Base-by-base conservation (phyloP, 2,888 invertebrate genomes). In the Drosophila dives region DNA sequence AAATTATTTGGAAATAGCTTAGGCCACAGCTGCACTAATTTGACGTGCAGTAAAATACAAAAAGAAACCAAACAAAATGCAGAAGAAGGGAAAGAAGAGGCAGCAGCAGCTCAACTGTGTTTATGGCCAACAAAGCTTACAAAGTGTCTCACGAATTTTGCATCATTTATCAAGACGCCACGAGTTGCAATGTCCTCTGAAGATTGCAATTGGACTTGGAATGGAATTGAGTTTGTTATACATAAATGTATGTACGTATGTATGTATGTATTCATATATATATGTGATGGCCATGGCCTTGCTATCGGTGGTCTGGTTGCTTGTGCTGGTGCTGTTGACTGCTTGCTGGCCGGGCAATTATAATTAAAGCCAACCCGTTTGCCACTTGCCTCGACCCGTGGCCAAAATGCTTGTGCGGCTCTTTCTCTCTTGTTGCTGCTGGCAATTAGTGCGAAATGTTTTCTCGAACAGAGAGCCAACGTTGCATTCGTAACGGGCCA, bases 321-420 rank as follows among this genome's bases (percentile, higher is more conserved):
- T n/a, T 48, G n/a, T 12, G 10, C 17, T 53, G 29, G 3, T 17
- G 17, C 3, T 17, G 23, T 45, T 45, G 45, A 23, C 42, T 26
- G 32, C 17, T 48, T 42, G 56, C 68, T 66, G 59, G 70, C 56
- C 61, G 54, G 75, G 88, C 86, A 86, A 86, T 87, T 86, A 90
- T 88, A 90, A 86, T 90, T 88, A 90, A 86, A 75, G 80, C 75
- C 77, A 90, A 86, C 85, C 72, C 69, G 85, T 86, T 86, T 85
- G 63, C 80, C 64, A 63, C 62, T 68, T 20, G 15, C 50, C 20
- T n/a, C 61, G 59, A 74, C 62, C 68, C 70, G 81, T 84, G 81
- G 77, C 74, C 74, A 81, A 49, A 58, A 38, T 11, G 53, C 53
- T 54, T 49, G 29, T 23, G 20, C 45, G 45, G 45, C n/a, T 34